These are phyloP conservation scores for Pseudanteris insignis DNA, from an alignment of 2,888 invertebrate genomes.

Conservation along the genomic window DNA sequence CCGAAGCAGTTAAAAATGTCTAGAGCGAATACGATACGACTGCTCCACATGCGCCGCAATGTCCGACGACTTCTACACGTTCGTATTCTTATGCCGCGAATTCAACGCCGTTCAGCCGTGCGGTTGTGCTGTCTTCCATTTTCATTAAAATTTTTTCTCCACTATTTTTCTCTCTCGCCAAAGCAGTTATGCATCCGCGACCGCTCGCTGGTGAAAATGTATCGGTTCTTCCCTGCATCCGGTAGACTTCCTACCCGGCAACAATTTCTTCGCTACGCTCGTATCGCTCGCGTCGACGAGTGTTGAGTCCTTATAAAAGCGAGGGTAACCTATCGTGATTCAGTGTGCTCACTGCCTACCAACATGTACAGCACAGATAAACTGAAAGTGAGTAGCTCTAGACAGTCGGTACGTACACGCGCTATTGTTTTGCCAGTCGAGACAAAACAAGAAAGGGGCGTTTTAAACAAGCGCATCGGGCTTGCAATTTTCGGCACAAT, in stretches of 20 bases:
- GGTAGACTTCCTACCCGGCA: conserved; percentile 36
- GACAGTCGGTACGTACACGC: conserved; percentile 15
- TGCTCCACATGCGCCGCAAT: too few relatives aligned
- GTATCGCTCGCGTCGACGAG: conserved; percentile 38
- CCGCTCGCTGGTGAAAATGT: conserved; percentile 10
- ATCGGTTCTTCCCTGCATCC: conserved; percentile 23
- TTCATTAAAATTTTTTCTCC: too few relatives aligned
- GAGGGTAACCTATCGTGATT: conserved; percentile 59
- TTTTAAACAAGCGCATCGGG: too few relatives aligned
- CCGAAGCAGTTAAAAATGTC: neutral
- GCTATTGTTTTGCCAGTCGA: conserved; percentile 9
- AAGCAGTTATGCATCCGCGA: too few relatives aligned
- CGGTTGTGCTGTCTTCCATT: conserved; percentile 7
- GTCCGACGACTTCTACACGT: too few relatives aligned
- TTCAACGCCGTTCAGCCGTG: too few relatives aligned
- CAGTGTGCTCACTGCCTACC: conserved; percentile 63
- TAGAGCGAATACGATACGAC: too few relatives aligned
- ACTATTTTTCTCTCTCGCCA: too few relatives aligned
- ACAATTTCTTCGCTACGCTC: conserved; percentile 40
- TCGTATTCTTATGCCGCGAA: too few relatives aligned
- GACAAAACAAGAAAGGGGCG: neutral
- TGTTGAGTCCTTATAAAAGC: conserved; percentile 62
- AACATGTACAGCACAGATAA: conserved; percentile 64
- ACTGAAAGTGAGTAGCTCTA: conserved; percentile 62
- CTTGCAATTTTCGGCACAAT: too few relatives aligned